Percentiles rank a stretch among this genome's conserved stretches.
Evolutionary conservation across 2,888 invertebrate species (phyloP).

Genomic region (Hypselothyrea guttata): DNA sequence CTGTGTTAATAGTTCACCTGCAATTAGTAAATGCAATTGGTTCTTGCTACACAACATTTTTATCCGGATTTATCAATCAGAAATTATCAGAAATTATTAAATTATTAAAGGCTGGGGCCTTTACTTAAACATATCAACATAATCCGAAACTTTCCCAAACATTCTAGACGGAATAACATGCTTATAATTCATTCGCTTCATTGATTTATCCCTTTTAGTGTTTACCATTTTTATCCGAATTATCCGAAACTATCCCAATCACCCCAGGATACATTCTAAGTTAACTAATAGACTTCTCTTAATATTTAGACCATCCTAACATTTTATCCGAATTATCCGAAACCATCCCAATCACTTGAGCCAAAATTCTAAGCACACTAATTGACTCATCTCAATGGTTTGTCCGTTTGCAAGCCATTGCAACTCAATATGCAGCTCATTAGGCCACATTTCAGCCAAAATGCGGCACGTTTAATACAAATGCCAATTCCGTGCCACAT

Average conservation of each 20-base stretch:
- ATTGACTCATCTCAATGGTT: slow-evolving; percentile 19
- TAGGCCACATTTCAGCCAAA: slow-evolving; percentile 56
- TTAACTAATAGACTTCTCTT: slow-evolving; percentile 17
- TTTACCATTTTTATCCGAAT: not conserved
- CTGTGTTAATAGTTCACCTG: too few relatives aligned
- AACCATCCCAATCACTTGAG: not conserved
- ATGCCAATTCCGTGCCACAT: slow-evolving; percentile 56
- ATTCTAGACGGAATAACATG: too few relatives aligned
- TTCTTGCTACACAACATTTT: too few relatives aligned
- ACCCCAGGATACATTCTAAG: not conserved
- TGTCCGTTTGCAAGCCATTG: slow-evolving; percentile 9
- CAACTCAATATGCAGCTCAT: slow-evolving; percentile 48
- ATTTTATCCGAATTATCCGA: too few relatives aligned
- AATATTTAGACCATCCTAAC: not conserved
- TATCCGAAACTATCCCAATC: not conserved
- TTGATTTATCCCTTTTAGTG: not conserved
- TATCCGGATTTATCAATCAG: too few relatives aligned
- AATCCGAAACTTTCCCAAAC: too few relatives aligned
- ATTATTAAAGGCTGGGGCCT: too few relatives aligned
- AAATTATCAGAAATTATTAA: too few relatives aligned
- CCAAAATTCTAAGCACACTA: slow-evolving; percentile 15
- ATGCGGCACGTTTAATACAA: slow-evolving; percentile 64
- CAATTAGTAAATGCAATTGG: too few relatives aligned
- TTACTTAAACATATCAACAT: too few relatives aligned
- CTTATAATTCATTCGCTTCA: not conserved